Conservation (phyloP, 2,113 vertebrate genomes). For the Chaetops frenatus region DNA sequence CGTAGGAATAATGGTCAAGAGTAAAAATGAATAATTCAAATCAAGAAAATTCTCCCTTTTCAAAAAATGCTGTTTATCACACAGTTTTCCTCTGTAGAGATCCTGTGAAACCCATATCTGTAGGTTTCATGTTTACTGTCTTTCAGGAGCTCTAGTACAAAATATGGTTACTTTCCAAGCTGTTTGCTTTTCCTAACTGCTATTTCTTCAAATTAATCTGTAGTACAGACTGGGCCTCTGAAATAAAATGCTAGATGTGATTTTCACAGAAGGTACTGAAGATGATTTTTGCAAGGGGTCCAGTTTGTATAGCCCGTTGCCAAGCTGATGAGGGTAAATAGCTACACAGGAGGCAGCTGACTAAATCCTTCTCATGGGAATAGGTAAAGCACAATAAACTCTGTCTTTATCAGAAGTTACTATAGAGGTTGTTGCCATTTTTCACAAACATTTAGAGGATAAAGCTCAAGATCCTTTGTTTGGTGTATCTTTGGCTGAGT, state of each 20-base stretch:
- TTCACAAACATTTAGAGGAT: neutral
- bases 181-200: neutral
- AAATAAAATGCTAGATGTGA: neutral
- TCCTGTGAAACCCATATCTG: neutral
- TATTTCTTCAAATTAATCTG: neutral
- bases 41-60: neutral
- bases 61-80: neutral
- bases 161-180: neutral
- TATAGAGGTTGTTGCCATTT: neutral
- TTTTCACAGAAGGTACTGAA: neutral
- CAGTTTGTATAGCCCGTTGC: neutral
- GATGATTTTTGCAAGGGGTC: neutral
- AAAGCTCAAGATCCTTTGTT: neutral
- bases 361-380: neutral
- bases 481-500: neutral
- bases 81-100: neutral
- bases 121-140: neutral
- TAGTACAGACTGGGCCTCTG: neutral
- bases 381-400: neutral
- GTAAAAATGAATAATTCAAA: slow-evolving; percentile 11
- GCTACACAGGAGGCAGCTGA: neutral
- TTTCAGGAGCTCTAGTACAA: neutral
- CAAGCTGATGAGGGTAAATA: neutral
- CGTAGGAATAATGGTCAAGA: slow-evolving; percentile 14
- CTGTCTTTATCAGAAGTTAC: neutral